Base-by-base conservation (phyloP, 1,140 invertebrate genomes). In the Mizuhopecten yessoensis region DNA sequence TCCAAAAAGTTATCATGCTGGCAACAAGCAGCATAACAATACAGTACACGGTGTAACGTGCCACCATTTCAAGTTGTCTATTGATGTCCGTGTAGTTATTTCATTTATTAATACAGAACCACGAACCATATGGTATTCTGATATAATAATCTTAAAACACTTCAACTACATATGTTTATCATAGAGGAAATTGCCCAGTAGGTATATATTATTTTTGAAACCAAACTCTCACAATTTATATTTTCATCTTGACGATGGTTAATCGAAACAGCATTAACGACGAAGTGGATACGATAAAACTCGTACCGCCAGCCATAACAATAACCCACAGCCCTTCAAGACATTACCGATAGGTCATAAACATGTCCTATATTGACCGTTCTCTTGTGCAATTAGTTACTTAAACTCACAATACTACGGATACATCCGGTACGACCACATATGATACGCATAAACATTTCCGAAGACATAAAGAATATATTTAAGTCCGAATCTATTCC, bases 291-390 rank as follows among this genome's bases (percentile, higher is more conserved):
- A n/a, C 17, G 42, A 45, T 45, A 45, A 45, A 45, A 10, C 9
- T 1, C 42, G 42, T 45, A 45, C 17, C 42, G 17, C 42, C 42
- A 20, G 42, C 42, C 42, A 45, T 45, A 45, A 45, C 42, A 20
- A 45, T 45, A 45, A 7, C 0, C 42, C 17, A 45, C 23, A 7
- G 57, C 57, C 5, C 57, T 75, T n/a, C 57, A 75, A 75, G n/a
- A 0, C 57, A 75, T 75, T 75, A 75, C 57, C n/a, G 57, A 17
- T 17, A 75, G 57, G 57, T 75, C 57, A n/a, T 75, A 29, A 75
- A 75, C n/a, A 75, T 75, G n/a, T 49, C 0, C 23, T n/a, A 75
- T 75, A 75, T 75, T 75, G 57, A 75, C 57, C 57, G 57, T 75
- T 75, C n/a, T 75, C 23, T 29, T 29, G n/a, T 75, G 29, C 17